A percentile compares a stretch with the other conserved stretches of the same genome.
Conservation (phyloP, 2,797 vertebrate species). For the Spheniscus humboldti region DNA sequence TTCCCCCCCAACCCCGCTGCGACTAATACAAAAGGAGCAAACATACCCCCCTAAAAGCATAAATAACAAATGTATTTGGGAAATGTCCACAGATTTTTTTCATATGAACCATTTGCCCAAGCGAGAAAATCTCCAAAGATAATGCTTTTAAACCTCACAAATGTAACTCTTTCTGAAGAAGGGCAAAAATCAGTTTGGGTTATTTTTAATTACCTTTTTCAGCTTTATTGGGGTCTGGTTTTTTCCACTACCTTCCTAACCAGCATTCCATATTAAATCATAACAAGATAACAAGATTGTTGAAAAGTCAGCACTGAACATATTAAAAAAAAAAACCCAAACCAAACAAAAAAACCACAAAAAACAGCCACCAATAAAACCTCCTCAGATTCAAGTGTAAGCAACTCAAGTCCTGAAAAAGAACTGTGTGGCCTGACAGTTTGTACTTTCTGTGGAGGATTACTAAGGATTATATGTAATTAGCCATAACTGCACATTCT, state of each 20-base stretch:
- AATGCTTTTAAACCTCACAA: not conserved
- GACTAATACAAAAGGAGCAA: not conserved
- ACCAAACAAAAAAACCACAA: not conserved
- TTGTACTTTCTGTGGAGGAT: not conserved
- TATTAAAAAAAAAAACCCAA: not conserved
- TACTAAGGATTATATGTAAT: not conserved
- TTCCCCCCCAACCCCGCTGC: not conserved
- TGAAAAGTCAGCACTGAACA: not conserved
- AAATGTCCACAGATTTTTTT: not conserved
- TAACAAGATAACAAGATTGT: not conserved
- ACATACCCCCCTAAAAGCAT: not conserved
- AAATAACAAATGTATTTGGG: not conserved
- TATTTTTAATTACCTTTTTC: not conserved
- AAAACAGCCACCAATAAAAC: accelerated
- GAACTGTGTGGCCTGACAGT: not conserved
- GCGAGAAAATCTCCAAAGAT: not conserved
- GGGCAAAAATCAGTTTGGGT: not conserved
- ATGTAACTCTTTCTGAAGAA: not conserved
- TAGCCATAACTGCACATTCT: not conserved
- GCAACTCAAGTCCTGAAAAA: not conserved
- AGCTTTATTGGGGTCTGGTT: not conserved
- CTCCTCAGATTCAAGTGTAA: not conserved
- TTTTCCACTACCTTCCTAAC: not conserved
- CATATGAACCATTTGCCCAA: not conserved
- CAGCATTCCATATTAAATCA: not conserved